Conservation (phyloP, 2,113 vertebrate genomes). For the Cricetomys ansorgei region DNA sequence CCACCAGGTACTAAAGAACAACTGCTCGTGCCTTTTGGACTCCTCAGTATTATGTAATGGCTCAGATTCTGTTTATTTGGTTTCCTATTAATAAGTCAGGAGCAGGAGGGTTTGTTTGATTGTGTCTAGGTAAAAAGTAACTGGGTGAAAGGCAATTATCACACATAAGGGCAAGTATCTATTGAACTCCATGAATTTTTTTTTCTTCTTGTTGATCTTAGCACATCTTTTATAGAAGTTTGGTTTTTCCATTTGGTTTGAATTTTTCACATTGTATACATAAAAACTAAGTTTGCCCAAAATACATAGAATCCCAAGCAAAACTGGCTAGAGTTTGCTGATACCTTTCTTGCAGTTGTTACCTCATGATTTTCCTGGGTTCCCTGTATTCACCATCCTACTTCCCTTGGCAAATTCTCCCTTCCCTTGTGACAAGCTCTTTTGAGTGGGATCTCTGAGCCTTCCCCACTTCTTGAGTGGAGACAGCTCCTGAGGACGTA, state of each 20-base stretch:
- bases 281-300: background rate
- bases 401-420: background rate
- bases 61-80: background rate
- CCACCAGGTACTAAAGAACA: too few relatives aligned
- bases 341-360: background rate
- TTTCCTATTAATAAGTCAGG: background rate
- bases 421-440: background rate
- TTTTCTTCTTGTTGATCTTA: background rate
- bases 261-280: background rate
- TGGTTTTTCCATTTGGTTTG: background rate
- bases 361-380: background rate
- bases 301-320: background rate
- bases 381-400: background rate
- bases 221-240: background rate
- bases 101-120: constrained; percentile 7
- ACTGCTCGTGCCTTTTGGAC: background rate
- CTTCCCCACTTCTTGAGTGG: background rate
- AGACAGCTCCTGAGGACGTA: background rate
- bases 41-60: background rate
- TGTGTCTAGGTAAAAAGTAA: constrained; percentile 42
- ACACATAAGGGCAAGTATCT: background rate
- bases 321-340: background rate
- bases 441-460: background rate
- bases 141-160: background rate
- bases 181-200: too few relatives aligned